phyloP scores from a whole-genome alignment of 2,113 vertebrate genomes.

The Falco punctatus region DNA sequence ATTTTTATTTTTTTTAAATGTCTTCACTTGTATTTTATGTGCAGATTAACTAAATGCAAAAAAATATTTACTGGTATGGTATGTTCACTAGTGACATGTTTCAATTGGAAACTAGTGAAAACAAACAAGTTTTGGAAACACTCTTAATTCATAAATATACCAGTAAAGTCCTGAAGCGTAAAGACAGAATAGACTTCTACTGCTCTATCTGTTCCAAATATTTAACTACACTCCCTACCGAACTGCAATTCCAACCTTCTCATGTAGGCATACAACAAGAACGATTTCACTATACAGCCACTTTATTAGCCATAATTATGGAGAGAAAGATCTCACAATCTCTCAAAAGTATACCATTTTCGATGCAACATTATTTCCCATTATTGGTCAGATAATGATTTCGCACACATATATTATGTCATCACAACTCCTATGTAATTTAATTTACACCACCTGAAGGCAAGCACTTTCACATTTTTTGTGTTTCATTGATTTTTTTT shows the following conservation, averaged over 20 bases:
- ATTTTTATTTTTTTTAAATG: background rate
- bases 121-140: background rate
- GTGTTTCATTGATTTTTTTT: background rate
- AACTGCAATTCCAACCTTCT: background rate
- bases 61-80: rapidly evolving
- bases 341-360: background rate
- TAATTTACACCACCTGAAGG: background rate
- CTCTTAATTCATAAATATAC: background rate
- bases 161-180: background rate
- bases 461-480: background rate
- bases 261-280: background rate
- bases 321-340: background rate
- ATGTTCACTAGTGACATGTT: background rate
- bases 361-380: background rate
- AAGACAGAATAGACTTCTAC: background rate
- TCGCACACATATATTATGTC: background rate
- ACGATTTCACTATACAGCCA: background rate
- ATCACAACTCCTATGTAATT: background rate
- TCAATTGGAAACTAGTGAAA: background rate
- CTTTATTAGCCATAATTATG: background rate
- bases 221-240: background rate
- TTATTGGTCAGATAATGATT: background rate
- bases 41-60: background rate
- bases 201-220: background rate
- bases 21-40: background rate